Evolutionary conservation across 2,113 vertebrate species (phyloP).

Genomic region (Mustelus asterias): DNA sequence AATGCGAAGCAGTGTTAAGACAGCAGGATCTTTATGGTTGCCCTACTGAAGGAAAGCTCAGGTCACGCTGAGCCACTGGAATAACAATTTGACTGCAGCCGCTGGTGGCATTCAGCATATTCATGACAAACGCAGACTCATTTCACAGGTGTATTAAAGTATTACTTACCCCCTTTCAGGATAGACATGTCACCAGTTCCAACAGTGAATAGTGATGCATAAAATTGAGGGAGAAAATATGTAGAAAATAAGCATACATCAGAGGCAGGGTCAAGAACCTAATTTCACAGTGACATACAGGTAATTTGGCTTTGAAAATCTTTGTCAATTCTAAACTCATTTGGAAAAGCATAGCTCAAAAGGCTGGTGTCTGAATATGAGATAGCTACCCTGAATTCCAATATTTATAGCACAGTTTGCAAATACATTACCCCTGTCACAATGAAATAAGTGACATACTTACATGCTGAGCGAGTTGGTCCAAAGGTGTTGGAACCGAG

Average conservation of each 20-base stretch:
- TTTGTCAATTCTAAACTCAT: slow-evolving; percentile 97
- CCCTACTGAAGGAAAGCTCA: slow-evolving; percentile 8
- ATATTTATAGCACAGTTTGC: slow-evolving; percentile 99
- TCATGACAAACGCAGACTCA: slow-evolving; percentile 82
- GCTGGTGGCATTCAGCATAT: slow-evolving; percentile 93
- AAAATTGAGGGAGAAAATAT: slow-evolving; percentile 92
- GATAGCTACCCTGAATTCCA: slow-evolving; percentile 89
- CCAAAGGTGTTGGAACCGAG: slow-evolving; percentile 83
- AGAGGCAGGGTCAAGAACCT: slow-evolving; percentile 98
- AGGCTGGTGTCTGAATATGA: slow-evolving; percentile 73
- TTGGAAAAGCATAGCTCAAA: slow-evolving; percentile 78
- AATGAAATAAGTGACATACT: slow-evolving; percentile 99
- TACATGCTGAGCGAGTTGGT: slow-evolving; percentile 82
- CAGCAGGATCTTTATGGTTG: slow-evolving; percentile 4
- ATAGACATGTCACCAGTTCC: slow-evolving; percentile 73
- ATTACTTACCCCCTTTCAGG: slow-evolving; percentile 84
- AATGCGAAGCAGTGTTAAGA: background rate
- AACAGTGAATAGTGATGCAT: slow-evolving; percentile 82
- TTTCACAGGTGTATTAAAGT: slow-evolving; percentile 96
- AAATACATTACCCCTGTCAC: slow-evolving; percentile 99
- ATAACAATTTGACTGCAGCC: slow-evolving; percentile 80
- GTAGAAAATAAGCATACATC: slow-evolving; percentile 96
- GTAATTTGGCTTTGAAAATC: slow-evolving; percentile 97
- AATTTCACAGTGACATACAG: slow-evolving; percentile 98
- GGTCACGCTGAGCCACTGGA: slow-evolving; percentile 54